Evolutionary conservation across 1,140 invertebrate species (phyloP).

Genomic region (Branchinecta lindahli): DNA sequence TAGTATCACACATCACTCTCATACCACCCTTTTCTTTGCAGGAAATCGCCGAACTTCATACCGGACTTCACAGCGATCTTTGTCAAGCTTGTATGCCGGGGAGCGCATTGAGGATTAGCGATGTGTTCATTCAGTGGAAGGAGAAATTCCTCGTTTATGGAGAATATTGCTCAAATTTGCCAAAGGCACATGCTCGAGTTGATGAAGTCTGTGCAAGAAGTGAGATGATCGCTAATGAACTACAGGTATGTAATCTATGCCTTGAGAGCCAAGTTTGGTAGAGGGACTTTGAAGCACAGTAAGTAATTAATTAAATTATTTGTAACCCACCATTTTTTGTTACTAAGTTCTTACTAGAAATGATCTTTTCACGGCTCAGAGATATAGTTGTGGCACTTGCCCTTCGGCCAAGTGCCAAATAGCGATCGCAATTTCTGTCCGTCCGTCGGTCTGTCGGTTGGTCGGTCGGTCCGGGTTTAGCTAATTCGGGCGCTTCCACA

Average conservation of each 20-base stretch:
- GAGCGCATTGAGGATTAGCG: slow-evolving; percentile 37
- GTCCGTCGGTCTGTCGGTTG: no score
- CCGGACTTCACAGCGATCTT: slow-evolving; percentile 61
- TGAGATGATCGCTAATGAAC: slow-evolving; percentile 40
- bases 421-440: no score
- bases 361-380: no score
- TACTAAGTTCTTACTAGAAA: no score
- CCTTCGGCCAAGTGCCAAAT: no score
- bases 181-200: slow-evolving; percentile 55
- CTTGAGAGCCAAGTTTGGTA: slow-evolving; percentile 27
- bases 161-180: slow-evolving; percentile 84
- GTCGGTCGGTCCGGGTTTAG: no score
- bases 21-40: slow-evolving; percentile 30
- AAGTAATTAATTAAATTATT: slow-evolving; percentile 13
- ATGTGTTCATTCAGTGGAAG: slow-evolving; percentile 75
- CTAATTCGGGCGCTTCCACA: no score
- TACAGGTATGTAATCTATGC: slow-evolving; percentile 32
- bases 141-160: slow-evolving; percentile 85
- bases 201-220: slow-evolving; percentile 53
- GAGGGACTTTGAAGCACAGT: slow-evolving; percentile 13
- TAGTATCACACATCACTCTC: no score
- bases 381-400: no score
- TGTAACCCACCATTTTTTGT: no score
- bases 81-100: slow-evolving; percentile 42
- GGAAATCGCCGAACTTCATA: slow-evolving; percentile 73